Evolutionary conservation across 2,888 invertebrate genomes (phyloP).

Genomic region (Agrochola lychnidis): DNA sequence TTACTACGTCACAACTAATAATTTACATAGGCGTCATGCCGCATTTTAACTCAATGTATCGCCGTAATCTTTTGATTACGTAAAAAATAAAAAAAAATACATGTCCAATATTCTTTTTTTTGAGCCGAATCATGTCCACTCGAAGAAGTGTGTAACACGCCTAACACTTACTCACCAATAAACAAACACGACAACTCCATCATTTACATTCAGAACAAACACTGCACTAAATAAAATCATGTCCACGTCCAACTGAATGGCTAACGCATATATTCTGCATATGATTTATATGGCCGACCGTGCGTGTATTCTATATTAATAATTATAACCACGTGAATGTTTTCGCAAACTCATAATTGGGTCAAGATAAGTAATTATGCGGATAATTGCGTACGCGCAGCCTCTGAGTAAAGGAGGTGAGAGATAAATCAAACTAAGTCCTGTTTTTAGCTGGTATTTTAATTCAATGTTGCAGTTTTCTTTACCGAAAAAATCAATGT

Average conservation of each 20-base stretch:
- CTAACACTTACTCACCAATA: conserved; percentile 20
- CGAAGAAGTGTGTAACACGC: neutral
- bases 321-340: conserved; percentile 62
- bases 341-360: conserved; percentile 64
- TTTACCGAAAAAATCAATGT: neutral
- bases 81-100: no score
- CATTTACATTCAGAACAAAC: conserved; percentile 38
- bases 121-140: neutral
- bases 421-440: conserved; percentile 44
- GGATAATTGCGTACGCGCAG: conserved; percentile 46
- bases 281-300: conserved; percentile 73
- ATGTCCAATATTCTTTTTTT: no score
- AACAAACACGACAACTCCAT: conserved; percentile 27
- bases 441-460: conserved; percentile 11
- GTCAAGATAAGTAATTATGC: conserved; percentile 68
- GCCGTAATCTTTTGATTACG: no score
- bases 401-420: conserved; percentile 33
- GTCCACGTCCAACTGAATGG: conserved; percentile 60
- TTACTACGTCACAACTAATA: no score
- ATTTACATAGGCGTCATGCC: no score
- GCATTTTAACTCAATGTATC: no score
- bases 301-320: conserved; percentile 65
- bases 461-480: neutral
- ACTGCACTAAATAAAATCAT: conserved; percentile 64
- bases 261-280: conserved; percentile 74